Evolutionary conservation across 1,140 invertebrate species (phyloP).

Genomic region (Drosophila parvula): DNA sequence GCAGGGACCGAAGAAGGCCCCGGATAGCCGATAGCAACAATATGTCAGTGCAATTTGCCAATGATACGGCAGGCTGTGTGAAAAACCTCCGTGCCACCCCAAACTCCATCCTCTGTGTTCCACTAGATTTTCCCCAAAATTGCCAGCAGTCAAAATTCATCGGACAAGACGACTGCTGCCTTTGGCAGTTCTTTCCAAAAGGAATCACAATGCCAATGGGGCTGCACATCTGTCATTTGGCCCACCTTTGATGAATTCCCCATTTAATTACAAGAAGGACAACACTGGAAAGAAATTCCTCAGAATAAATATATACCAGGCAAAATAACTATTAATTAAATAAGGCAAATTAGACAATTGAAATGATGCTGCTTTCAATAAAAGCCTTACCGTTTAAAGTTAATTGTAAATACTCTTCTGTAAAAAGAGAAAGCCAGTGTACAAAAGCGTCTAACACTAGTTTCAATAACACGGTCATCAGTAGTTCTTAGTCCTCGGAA

Average conservation of each 20-base stretch:
- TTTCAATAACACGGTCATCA: constrained; percentile 43
- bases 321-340: neutral
- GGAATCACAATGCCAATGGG: constrained; percentile 20
- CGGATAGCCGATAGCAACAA: constrained; percentile 70
- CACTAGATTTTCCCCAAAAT: constrained; percentile 14
- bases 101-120: neutral
- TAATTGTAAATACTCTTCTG: too few species aligned
- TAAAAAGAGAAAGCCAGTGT: too few species aligned
- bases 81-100: neutral
- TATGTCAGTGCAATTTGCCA: constrained; percentile 78
- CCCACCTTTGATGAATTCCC: constrained; percentile 55
- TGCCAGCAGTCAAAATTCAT: constrained; percentile 58
- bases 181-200: constrained; percentile 41
- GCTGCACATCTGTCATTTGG: constrained; percentile 4
- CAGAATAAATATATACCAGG: too few species aligned
- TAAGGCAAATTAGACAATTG: too few species aligned
- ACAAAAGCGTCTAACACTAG: too few species aligned
- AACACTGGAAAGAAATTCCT: neutral
- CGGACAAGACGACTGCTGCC: constrained; percentile 55
- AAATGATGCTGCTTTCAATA: too few species aligned
- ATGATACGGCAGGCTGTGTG: constrained; percentile 43
- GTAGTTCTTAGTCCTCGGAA: neutral
- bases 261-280: constrained; percentile 71
- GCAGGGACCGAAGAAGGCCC: constrained; percentile 33
- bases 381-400: neutral